Percentiles rank a stretch among this genome's conserved stretches.
These are phyloP conservation scores for Drosophila paramelanica DNA, from an alignment of 2,888 invertebrate species.

Conservation along the genomic window DNA sequence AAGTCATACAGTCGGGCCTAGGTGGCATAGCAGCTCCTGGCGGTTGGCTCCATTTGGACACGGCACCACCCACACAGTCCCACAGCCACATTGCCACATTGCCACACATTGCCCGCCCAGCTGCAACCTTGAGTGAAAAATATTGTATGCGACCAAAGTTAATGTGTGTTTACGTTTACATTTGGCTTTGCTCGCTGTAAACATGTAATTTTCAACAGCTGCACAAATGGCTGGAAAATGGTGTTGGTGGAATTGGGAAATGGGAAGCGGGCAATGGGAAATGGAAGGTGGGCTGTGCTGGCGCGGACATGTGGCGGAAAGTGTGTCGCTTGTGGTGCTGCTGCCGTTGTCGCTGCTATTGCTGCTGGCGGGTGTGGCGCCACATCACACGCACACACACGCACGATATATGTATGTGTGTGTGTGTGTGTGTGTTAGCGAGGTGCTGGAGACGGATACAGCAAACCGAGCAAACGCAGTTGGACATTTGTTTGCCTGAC, in stretches of 20 bases:
- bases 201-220: constrained; percentile 75
- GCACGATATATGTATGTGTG: constrained; percentile 26
- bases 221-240: constrained; percentile 8
- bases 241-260: background rate
- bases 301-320: constrained; percentile 35
- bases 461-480: constrained; percentile 50
- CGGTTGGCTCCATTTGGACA: constrained; percentile 8
- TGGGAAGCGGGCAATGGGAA: background rate
- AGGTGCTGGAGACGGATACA: constrained; percentile 12
- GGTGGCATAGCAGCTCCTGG: background rate
- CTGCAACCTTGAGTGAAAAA: constrained; percentile 75
- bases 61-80: background rate
- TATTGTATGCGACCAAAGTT: constrained; percentile 77
- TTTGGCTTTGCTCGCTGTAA: constrained; percentile 74
- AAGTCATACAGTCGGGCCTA: constrained; percentile 10
- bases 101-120: background rate
- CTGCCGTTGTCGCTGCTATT: background rate
- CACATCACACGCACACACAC: constrained; percentile 17
- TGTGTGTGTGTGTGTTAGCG: constrained; percentile 13
- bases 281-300: constrained; percentile 1
- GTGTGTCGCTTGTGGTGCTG: constrained; percentile 35
- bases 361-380: constrained; percentile 31
- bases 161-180: constrained; percentile 79
- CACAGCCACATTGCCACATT: too few relatives aligned
- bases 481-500: constrained; percentile 73